phyloP scores from a whole-genome alignment of 2,797 vertebrate species.

The Chaenodraco wilsoni region DNA sequence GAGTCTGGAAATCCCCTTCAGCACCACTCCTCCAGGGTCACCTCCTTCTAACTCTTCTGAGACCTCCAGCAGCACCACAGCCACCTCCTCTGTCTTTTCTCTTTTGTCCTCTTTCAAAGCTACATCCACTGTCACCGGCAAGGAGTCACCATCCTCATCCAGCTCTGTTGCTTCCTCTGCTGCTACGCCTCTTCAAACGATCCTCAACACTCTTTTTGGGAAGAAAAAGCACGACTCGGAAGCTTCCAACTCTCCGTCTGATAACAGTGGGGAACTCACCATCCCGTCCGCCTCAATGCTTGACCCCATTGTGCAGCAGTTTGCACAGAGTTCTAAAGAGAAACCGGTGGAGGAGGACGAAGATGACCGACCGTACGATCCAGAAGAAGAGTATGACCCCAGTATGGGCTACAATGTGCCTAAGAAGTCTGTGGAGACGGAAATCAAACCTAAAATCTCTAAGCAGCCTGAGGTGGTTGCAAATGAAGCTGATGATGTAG shows the following conservation, averaged over 20 bases:
- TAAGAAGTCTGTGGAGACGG: constrained; percentile 70
- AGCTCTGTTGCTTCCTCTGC: constrained; percentile 49
- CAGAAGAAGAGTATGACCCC: constrained; percentile 95
- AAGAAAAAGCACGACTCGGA: constrained; percentile 91
- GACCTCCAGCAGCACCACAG: constrained; percentile 73
- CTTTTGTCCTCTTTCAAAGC: constrained; percentile 86
- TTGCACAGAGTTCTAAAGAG: constrained; percentile 89
- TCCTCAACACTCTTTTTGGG: constrained; percentile 93
- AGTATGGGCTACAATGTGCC: constrained; percentile 82
- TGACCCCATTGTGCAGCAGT: constrained; percentile 94
- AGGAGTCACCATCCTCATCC: constrained; percentile 73
- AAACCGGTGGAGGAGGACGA: constrained; percentile 87
- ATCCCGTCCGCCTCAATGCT: constrained; percentile 80
- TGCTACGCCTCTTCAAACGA: constrained; percentile 91
- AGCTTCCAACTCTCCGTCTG: constrained; percentile 83
- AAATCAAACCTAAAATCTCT: constrained; percentile 68
- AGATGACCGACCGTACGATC: constrained; percentile 96
- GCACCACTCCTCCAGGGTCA: constrained; percentile 91
- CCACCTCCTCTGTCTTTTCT: constrained; percentile 82
- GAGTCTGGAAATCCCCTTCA: constrained; percentile 79
- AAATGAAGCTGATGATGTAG: constrained; percentile 89
- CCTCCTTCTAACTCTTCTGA: constrained; percentile 85
- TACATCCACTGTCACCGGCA: constrained; percentile 60
- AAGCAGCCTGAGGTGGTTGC: constrained; percentile 65
- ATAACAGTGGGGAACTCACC: constrained; percentile 80